phyloP scores from a whole-genome alignment of 2,797 vertebrate genomes.

The Poeciliopsis turneri region DNA sequence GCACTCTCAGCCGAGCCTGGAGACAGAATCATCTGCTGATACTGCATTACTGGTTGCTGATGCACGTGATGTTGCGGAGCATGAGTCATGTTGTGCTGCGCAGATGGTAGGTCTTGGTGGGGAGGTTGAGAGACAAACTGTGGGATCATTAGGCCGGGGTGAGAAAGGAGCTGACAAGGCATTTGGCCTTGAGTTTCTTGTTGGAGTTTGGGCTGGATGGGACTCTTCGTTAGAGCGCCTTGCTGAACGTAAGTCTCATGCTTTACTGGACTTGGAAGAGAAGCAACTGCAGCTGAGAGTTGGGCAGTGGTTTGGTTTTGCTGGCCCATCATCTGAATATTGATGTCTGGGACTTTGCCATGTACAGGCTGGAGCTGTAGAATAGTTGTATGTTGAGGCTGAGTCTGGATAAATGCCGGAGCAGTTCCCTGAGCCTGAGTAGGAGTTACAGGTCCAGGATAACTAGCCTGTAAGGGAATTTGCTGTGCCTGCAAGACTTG shows the following conservation, averaged over 20 bases:
- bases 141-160: slow-evolving; percentile 52
- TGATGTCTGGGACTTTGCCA: slow-evolving; percentile 38
- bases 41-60: slow-evolving; percentile 67
- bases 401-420: slow-evolving; percentile 60
- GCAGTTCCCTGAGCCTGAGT: slow-evolving; percentile 56
- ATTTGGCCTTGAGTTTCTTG: slow-evolving; percentile 57
- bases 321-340: slow-evolving; percentile 51
- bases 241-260: slow-evolving; percentile 59
- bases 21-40: slow-evolving; percentile 72
- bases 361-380: slow-evolving; percentile 48
- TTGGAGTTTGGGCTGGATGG: slow-evolving; percentile 59
- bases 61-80: slow-evolving; percentile 60
- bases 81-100: slow-evolving; percentile 65
- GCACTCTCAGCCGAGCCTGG: slow-evolving; percentile 55
- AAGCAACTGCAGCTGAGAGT: slow-evolving; percentile 34
- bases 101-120: slow-evolving; percentile 64
- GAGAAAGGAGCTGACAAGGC: slow-evolving; percentile 49
- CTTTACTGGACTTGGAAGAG: slow-evolving; percentile 53
- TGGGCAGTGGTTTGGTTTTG: slow-evolving; percentile 57
- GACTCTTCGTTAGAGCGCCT: slow-evolving; percentile 48
- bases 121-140: slow-evolving; percentile 69
- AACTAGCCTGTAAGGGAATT: slow-evolving; percentile 64
- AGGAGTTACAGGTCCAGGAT: slow-evolving; percentile 56
- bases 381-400: slow-evolving; percentile 42
- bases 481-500: slow-evolving; percentile 66